Conservation (phyloP, 2,113 vertebrate species). For the Rhodinocichla rosea region DNA sequence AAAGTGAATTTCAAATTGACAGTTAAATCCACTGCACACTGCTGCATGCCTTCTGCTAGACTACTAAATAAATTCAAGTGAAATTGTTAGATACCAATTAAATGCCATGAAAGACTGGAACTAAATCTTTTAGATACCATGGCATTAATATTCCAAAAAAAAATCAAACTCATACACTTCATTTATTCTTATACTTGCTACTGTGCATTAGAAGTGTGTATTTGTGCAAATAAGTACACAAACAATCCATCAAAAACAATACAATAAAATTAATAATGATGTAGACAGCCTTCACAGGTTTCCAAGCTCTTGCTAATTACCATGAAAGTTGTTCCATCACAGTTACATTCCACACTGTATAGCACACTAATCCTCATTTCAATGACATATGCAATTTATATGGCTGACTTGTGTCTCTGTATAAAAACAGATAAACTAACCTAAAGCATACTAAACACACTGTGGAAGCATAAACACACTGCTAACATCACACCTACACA, state of each 20-base stretch:
- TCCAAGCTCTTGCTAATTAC: not conserved
- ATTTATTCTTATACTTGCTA: not conserved
- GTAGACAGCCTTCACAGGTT: not conserved
- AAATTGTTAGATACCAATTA: not conserved
- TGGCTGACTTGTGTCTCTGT: not conserved
- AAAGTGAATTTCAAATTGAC: not conserved
- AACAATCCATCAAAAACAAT: not conserved
- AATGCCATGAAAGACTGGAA: not conserved
- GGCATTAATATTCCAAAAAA: not conserved
- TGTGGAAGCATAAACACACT: not conserved
- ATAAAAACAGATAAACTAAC: not conserved
- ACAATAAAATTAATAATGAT: not conserved
- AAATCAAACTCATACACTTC: not conserved
- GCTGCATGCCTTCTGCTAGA: not conserved
- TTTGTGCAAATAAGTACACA: not conserved
- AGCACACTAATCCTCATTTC: not conserved
- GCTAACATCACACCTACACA: not conserved
- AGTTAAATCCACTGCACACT: constrained; percentile 9
- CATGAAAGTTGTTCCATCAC: not conserved
- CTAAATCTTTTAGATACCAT: not conserved
- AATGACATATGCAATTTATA: not conserved
- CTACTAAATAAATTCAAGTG: not conserved
- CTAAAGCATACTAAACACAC: not conserved
- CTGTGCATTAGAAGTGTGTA: not conserved
- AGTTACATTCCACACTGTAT: not conserved